Evolutionary conservation across 2,113 vertebrate species (phyloP), one percentile per base, ranked within the genome.

Genomic region (Circaetus gallicus): DNA sequence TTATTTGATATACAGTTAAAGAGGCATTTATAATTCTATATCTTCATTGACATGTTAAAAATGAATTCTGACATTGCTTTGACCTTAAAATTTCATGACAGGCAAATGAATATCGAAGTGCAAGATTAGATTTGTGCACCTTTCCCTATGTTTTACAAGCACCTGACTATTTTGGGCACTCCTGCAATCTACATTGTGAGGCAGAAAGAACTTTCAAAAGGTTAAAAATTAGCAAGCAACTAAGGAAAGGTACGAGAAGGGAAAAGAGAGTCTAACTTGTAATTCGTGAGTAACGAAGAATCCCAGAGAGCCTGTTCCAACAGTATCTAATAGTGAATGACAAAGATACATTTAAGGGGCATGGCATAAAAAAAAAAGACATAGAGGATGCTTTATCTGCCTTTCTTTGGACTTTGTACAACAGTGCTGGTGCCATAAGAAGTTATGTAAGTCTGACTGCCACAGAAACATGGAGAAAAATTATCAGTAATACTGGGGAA

Each of bases 321-420:
- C 1, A n/a, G 9, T 8, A 49, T 40, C 13, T 43, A 42, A 29
- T 9, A 15, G 8, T 42, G 15, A 69, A 40, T 47, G 22, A 47
- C 17, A 18, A 7, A 5, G 9, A 13, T 9, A 21, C 1, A 21
- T 72, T 40, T n/a, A 49, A 58, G n/a, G 24, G 4, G 1, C 13
- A 47, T 31, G 34, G 24, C 19, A 49, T 8, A n/a, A 14, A 50
- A 16, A 16, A 26, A 52, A 52, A 28, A 28, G 5, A 13, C 9
- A 31, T 18, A 38, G 2, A 25, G 2, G 5, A 31, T 36, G 16
- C 2, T 78, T 52, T 56, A 2, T 29, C 7, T 65, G 3, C 4
- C 29, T 86, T 66, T n/a, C 15, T 79, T 55, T n/a, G n/a, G 53
- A 65, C 7, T 70, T 82, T 52, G 12, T 47, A 40, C 45, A 36